Evolutionary conservation across 1,140 invertebrate species (phyloP), one percentile per base, ranked within the genome.

Genomic region (Drosophila leontia): DNA sequence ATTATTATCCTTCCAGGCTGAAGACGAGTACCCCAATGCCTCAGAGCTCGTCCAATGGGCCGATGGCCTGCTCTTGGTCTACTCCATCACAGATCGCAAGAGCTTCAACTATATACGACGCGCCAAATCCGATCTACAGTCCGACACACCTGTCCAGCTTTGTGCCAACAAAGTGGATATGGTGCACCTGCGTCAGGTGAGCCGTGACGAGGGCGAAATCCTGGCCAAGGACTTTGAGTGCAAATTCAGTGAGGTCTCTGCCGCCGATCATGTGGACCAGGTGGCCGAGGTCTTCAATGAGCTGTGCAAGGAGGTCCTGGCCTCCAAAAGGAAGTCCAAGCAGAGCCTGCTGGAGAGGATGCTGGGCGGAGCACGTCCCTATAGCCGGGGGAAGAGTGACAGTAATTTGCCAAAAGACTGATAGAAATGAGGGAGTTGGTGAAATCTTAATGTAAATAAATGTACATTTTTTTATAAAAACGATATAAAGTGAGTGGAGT

Each of bases 111-210:
- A 96, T 83, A 95, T 97, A 48, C 95, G 96, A 44, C 94, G 96
- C 67, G 95, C 96, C 94, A 97, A 94, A 94, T 96, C 93, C 93
- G 95, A 82, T 93, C 96, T 92, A 81, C 95, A 96, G 81, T 94
- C 94, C 9, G 95, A 96, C 75, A 95, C 95, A 72, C 97, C 97
- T 3, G 94, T 97, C 13, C 91, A 87, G 60, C 60, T 92, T 11
- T 91, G 91, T 35, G 98, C 96, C 17, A 98, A 98, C 91, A 98
- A 99, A 94, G 96, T 95, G 8, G 98, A 99, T 88, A 97, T 99
- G 95, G 96, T 98, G 35, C 97, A 98, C 93, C 93, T 98, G 53
- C 94, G 98, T 80, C 97, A 98, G 94, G 97, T 99, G 59, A 97
- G 96, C 80, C 94, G 95, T 8, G 97, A 97, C 78, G 98, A 99